A percentile compares a stretch with the other conserved stretches of the same genome.
Conservation (phyloP, 1,140 invertebrate genomes). For the Apis cerana region DNA sequence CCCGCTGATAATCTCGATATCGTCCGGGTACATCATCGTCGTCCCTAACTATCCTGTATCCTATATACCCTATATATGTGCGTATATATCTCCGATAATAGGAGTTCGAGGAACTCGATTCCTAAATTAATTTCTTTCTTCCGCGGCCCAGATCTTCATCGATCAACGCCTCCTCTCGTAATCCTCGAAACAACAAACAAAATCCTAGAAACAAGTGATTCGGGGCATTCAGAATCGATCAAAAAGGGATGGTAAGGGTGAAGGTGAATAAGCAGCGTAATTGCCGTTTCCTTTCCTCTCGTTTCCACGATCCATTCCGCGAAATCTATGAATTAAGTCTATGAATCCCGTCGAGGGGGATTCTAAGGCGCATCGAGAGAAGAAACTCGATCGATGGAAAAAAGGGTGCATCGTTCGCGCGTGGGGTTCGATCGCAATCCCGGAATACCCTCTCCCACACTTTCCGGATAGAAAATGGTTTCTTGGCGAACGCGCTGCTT, state of each 20-base stretch:
- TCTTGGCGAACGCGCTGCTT: neutral
- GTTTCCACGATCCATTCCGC: constrained; percentile 54
- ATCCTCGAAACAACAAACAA: too few species aligned
- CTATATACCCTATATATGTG: too few species aligned
- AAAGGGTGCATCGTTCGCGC: too few species aligned
- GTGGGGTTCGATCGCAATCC: too few species aligned
- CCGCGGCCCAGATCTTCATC: too few species aligned
- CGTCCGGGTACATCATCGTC: constrained; percentile 1
- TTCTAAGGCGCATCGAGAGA: too few species aligned
- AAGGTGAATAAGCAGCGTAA: constrained; percentile 20
- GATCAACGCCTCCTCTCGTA: too few species aligned
- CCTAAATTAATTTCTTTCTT: constrained; percentile 25
- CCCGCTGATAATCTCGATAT: constrained; percentile 8
- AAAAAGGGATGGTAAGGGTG: neutral
- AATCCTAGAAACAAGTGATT: too few species aligned
- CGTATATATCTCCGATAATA: too few species aligned
- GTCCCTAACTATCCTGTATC: neutral
- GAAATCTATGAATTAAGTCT: constrained; percentile 49
- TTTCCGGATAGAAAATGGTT: neutral
- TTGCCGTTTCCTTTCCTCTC: constrained; percentile 48
- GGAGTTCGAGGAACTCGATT: neutral
- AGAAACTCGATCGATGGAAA: too few species aligned
- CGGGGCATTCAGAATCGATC: too few species aligned
- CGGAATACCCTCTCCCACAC: too few species aligned
- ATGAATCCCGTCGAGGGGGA: neutral